Conservation (phyloP, 2,797 vertebrate genomes). For the Typhlichthys subterraneus region DNA sequence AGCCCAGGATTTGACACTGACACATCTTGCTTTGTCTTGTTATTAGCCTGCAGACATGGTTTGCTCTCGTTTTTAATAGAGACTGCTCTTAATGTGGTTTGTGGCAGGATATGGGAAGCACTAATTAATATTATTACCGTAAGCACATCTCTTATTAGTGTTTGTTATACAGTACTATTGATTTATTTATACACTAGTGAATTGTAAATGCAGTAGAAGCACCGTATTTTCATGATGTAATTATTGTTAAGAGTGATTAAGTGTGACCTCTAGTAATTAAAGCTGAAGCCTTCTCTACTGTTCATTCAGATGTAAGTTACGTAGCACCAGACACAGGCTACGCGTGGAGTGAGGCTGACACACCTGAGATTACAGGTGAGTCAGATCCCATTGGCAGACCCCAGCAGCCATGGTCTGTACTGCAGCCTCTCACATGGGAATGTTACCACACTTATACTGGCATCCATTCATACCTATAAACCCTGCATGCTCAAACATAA, state of each 20-base stretch:
- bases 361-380: constrained; percentile 75
- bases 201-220: not conserved
- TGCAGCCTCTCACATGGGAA: constrained; percentile 1
- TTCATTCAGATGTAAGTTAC: constrained; percentile 76
- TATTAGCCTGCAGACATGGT: not conserved
- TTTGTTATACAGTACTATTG: no score
- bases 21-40: not conserved
- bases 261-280: constrained; percentile 18
- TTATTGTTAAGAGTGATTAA: not conserved
- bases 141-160: not conserved
- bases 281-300: constrained; percentile 58
- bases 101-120: not conserved
- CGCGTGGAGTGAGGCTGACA: constrained; percentile 71
- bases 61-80: not conserved
- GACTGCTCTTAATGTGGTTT: not conserved
- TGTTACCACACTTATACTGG: constrained; percentile 13
- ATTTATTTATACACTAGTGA: not conserved
- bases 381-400: not conserved
- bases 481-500: constrained; percentile 47
- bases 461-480: constrained; percentile 5
- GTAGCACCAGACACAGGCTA: constrained; percentile 76
- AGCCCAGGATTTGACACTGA: not conserved
- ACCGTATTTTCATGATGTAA: no score
- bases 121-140: not conserved
- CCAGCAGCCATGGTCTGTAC: constrained; percentile 10